Evolutionary conservation across 30 jellyfish, hydroid and myxozoan genomes (phyloP).

Genomic region (Calvadosia cruxmelitensis): DNA sequence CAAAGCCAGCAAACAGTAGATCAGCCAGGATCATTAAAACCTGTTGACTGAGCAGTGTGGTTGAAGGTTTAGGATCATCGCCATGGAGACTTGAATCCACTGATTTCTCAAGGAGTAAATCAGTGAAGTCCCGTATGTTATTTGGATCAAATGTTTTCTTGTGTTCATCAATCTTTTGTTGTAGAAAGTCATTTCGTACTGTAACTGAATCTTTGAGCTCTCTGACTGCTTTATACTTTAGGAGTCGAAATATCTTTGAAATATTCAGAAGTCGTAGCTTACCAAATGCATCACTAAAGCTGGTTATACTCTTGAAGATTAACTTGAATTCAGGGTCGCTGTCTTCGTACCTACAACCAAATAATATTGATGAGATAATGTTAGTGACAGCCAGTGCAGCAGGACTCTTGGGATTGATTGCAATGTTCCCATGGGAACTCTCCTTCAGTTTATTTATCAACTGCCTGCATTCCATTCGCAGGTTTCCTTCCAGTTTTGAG

Average conservation of each 20-base stretch:
- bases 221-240: conserved; percentile 27
- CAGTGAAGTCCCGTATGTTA: conserved; percentile 62
- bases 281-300: conserved; percentile 29
- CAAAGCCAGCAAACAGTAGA: not conserved
- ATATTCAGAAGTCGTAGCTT: conserved; percentile 14
- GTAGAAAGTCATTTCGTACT: conserved; percentile 31
- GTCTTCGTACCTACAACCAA: conserved; percentile 45
- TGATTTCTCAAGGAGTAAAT: conserved; percentile 32
- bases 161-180: conserved; percentile 38
- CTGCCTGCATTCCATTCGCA: conserved; percentile 26
- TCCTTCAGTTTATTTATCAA: conserved; percentile 12
- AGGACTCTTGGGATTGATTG: conserved; percentile 3
- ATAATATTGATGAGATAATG: conserved; percentile 48
- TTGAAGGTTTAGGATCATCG: not conserved
- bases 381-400: conserved; percentile 53
- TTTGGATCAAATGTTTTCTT: conserved; percentile 31
- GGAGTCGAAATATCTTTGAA: conserved; percentile 42
- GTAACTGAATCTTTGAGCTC: conserved; percentile 9
- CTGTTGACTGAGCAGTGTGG: not conserved
- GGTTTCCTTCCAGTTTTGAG: conserved; percentile 32
- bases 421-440: conserved; percentile 1
- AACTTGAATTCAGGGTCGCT: conserved; percentile 56
- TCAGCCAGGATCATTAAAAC: not conserved
- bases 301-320: conserved; percentile 22
- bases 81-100: not conserved